Evolutionary conservation across 2,888 invertebrate species (phyloP).

Genomic region (Matsumyia berberina): DNA sequence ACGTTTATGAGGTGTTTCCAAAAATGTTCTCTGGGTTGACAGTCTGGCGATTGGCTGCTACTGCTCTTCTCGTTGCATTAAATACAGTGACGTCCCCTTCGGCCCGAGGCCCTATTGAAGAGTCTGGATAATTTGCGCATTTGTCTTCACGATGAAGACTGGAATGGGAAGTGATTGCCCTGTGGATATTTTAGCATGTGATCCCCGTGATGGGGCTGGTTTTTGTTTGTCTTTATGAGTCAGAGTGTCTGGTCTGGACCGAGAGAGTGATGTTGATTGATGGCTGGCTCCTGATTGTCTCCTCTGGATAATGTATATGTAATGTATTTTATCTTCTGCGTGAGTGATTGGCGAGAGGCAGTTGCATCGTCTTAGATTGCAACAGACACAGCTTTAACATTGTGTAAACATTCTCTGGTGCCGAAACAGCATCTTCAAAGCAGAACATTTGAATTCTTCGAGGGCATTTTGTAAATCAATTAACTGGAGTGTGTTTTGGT

Average conservation of each 20-base stretch:
- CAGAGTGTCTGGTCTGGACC: conserved; percentile 38
- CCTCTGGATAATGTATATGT: conserved; percentile 5
- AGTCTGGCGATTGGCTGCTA: conserved; percentile 58
- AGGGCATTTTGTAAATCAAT: too few species aligned
- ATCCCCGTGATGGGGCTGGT: conserved; percentile 24
- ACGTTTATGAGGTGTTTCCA: conserved; percentile 72
- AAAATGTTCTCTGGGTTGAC: conserved; percentile 67
- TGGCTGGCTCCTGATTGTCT: conserved; percentile 63
- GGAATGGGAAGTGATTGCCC: conserved; percentile 41
- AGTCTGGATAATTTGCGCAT: conserved; percentile 52
- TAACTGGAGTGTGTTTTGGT: too few species aligned
- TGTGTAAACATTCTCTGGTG: background rate
- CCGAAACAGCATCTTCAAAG: background rate
- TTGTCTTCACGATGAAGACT: conserved; percentile 48
- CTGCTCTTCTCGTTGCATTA: conserved; percentile 6
- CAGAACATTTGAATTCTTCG: background rate
- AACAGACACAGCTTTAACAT: conserved; percentile 1
- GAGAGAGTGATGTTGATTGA: conserved; percentile 51
- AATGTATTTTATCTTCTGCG: conserved; percentile 9
- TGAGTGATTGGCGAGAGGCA: conserved; percentile 7
- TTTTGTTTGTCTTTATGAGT: conserved; percentile 46
- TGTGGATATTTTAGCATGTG: conserved; percentile 51
- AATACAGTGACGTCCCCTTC: conserved; percentile 19
- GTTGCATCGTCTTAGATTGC: too few species aligned
- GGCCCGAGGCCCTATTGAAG: conserved; percentile 1